phyloP scores from a whole-genome alignment of 2,888 invertebrate genomes.

The Drosophila flavopinicola region DNA sequence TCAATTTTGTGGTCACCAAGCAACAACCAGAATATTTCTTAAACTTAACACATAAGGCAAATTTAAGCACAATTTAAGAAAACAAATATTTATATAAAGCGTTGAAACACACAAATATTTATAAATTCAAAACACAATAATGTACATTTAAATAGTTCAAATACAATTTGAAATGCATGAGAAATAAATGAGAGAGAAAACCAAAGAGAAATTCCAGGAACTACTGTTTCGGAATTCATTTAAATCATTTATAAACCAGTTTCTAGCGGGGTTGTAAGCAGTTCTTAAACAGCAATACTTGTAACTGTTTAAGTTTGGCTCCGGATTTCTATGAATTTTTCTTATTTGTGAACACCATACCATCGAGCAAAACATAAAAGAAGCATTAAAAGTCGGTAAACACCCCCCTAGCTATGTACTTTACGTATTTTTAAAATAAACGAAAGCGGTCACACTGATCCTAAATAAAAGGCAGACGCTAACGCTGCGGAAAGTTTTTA shows the following conservation, averaged over 20 bases:
- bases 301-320: neutral
- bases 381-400: neutral
- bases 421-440: constrained; percentile 11
- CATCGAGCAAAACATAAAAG: constrained; percentile 12
- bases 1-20: constrained; percentile 61
- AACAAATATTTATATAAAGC: constrained; percentile 60
- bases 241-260: neutral
- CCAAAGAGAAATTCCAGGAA: constrained; percentile 1
- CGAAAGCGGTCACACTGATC: constrained; percentile 38
- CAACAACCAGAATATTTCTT: constrained; percentile 45
- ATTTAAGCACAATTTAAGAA: constrained; percentile 62
- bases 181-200: constrained; percentile 60
- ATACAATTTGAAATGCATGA: constrained; percentile 80
- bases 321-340: neutral
- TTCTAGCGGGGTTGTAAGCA: neutral
- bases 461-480: constrained; percentile 49
- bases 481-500: constrained; percentile 59
- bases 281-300: neutral
- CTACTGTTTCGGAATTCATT: neutral
- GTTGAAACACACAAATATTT: constrained; percentile 74
- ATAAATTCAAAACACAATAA: constrained; percentile 65
- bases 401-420: neutral
- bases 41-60: constrained; percentile 45
- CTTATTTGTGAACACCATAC: constrained; percentile 5
- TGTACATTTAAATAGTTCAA: constrained; percentile 78